Conservation (phyloP, 2,888 invertebrate genomes). For the Trypoxylon attenuatum region DNA sequence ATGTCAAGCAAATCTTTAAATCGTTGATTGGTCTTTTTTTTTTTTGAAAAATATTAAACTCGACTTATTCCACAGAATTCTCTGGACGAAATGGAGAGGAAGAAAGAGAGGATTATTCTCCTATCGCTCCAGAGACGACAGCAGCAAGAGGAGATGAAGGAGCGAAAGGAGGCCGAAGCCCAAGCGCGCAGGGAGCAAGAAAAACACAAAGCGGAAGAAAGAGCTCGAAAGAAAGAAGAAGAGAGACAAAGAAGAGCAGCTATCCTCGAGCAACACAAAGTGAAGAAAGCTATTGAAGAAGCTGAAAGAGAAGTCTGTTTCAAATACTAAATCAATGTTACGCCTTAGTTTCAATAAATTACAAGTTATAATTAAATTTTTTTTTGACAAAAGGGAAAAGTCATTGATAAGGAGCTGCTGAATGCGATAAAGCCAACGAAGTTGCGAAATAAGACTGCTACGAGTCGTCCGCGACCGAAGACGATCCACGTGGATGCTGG, state of each 20-base stretch:
- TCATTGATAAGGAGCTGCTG: conserved; percentile 83
- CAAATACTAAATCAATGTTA: neutral
- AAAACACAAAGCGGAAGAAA: conserved; percentile 84
- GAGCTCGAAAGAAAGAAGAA: conserved; percentile 85
- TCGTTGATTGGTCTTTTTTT: no score
- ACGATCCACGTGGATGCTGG: conserved; percentile 93
- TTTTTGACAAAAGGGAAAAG: no score
- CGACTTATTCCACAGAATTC: no score
- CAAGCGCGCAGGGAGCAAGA: conserved; percentile 86
- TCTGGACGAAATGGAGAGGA: conserved; percentile 93
- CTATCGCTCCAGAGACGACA: conserved; percentile 92
- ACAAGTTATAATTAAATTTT: no score
- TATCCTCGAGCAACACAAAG: conserved; percentile 94
- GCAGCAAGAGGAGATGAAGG: conserved; percentile 91
- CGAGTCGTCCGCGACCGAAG: conserved; percentile 87
- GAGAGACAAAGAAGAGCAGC: conserved; percentile 90
- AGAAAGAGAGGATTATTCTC: conserved; percentile 93
- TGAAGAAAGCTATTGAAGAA: conserved; percentile 95
- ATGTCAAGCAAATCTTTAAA: no score
- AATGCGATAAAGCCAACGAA: conserved; percentile 80
- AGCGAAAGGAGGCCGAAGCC: conserved; percentile 88
- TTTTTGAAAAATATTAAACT: no score
- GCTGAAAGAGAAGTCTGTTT: conserved; percentile 86
- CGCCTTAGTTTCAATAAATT: neutral
- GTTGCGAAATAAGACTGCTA: conserved; percentile 79